Conservation (phyloP, 2,888 invertebrate genomes). For the Pegoplata infirma region DNA sequence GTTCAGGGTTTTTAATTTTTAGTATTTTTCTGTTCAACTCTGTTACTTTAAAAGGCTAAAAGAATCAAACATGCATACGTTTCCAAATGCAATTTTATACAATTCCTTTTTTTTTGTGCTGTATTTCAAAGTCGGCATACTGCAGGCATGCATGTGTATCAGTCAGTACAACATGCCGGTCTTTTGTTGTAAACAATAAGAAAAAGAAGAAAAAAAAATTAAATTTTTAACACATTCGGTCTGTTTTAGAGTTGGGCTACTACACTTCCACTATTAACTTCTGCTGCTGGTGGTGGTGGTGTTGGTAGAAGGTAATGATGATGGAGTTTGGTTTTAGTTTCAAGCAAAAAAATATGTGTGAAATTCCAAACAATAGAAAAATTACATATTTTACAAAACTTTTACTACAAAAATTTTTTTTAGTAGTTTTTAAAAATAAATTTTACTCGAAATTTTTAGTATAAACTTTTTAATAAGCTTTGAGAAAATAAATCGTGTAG, state of each 20-base stretch:
- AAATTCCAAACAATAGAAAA: neutral
- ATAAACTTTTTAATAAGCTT: too few relatives aligned
- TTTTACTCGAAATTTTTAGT: too few relatives aligned
- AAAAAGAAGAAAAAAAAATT: neutral
- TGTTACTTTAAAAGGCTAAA: slow-evolving; percentile 7
- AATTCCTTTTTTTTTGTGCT: slow-evolving; percentile 11
- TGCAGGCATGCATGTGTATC: neutral
- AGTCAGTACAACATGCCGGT: neutral
- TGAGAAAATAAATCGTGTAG: too few relatives aligned
- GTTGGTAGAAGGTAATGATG: too few relatives aligned
- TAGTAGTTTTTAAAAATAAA: too few relatives aligned
- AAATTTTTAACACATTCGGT: neutral
- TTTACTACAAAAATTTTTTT: too few relatives aligned
- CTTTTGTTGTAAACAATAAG: neutral
- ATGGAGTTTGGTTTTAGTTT: neutral
- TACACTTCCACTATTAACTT: neutral
- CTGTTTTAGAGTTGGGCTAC: neutral
- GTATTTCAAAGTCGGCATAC: neutral
- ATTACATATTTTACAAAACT: too few relatives aligned
- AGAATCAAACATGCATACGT: neutral
- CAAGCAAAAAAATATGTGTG: neutral
- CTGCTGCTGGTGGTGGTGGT: neutral
- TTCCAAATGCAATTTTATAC: slow-evolving; percentile 8
- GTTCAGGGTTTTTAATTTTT: slow-evolving; percentile 40
- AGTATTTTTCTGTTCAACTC: neutral